Evolutionary conservation across 2,888 invertebrate species (phyloP), one percentile per base, ranked within the genome.

Genomic region (Melinaea marsaeus): DNA sequence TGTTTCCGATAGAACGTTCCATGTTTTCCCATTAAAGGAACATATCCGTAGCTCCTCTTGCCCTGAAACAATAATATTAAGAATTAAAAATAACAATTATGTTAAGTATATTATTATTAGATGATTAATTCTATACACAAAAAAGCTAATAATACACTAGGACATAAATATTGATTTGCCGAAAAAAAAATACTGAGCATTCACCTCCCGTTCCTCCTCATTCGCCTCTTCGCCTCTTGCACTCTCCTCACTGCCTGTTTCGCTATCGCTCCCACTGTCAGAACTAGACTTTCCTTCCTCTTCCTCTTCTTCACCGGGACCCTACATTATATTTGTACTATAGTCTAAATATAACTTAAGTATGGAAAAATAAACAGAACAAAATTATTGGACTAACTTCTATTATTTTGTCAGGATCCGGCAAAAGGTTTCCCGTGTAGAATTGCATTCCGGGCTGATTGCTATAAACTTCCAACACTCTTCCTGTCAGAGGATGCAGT

Each of bases 391-490:
- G 37, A 37, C 66, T 61, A 58, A 86, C 88, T 76, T 84, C 86
- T 2, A 86, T 66, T 47, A 90, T 90, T 58, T 80, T 85, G 48
- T 85, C 81, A 1, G 86, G 86, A 71, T 94, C 92, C 0, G 96
- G 96, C 46, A 97, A 85, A 64, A 85, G 90, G 79, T 97, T 96
- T 0, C 94, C 93, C 0, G 97, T 97, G 79, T 98, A 98, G 76
- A 98, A 94, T 81, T 98, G 98, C 63, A 98, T 92, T 0, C 97
- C 98, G 0, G 97, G 97, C 80, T 97, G 96, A 79, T 97, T 95
- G 66, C 96, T 95, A 72, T 93, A 94, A 0, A 97, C 92, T 79
- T 97, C 96, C 61, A 98, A 78, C 59, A 92, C 93, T 65, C 97
- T 92, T 2, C 97, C 97, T 34, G 92, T 91, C 13, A 79, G 71